Conservation (phyloP, 2,113 vertebrate species). For the Tauraco erythrolophus region DNA sequence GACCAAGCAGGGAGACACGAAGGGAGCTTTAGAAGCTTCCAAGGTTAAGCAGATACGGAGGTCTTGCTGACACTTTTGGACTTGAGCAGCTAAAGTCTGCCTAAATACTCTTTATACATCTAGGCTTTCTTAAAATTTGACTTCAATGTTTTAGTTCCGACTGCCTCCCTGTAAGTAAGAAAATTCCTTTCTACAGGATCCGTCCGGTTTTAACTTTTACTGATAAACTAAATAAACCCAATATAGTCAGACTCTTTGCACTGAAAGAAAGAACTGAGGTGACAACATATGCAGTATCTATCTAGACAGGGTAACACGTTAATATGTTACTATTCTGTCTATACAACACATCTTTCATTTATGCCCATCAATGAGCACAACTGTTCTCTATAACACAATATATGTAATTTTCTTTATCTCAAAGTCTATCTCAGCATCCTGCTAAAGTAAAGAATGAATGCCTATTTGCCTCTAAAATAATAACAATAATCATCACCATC, state of each 20-base stretch:
- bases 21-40: neutral
- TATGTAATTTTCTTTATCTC: neutral
- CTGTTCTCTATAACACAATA: neutral
- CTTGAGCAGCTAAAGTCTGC: neutral
- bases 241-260: neutral
- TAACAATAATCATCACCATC: neutral
- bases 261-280: neutral
- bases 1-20: neutral
- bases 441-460: neutral
- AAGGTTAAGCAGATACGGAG: neutral
- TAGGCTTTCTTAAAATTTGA: neutral
- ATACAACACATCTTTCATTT: neutral
- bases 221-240: neutral
- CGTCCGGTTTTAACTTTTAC: neutral
- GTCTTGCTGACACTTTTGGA: neutral
- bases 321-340: neutral
- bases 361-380: neutral
- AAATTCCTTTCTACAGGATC: neutral
- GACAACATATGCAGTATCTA: neutral
- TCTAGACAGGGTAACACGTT: neutral
- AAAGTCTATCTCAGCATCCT: neutral
- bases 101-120: neutral
- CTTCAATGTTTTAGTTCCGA: neutral
- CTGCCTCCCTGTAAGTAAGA: neutral
- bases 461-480: neutral